phyloP scores from a whole-genome alignment of 2,888 invertebrate genomes.

The Steinernema carpocapsae region DNA sequence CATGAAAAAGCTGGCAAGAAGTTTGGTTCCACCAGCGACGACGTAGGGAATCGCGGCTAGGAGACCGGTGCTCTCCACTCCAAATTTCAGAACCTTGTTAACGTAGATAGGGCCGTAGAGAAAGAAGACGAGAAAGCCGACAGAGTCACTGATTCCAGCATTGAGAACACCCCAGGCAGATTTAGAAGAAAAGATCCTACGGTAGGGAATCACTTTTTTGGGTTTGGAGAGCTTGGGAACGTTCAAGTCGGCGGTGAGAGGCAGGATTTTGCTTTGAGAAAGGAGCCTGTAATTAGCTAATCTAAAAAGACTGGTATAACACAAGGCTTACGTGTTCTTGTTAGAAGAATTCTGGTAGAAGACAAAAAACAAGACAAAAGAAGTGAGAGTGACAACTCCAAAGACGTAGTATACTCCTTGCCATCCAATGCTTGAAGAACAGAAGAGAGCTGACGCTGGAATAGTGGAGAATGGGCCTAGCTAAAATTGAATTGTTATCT shows the following conservation, averaged over 20 bases:
- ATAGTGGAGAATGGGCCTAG: conserved; percentile 15
- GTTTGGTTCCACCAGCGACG: conserved; percentile 4
- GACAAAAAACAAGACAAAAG: background rate
- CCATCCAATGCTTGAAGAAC: background rate
- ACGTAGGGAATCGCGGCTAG: conserved; percentile 2
- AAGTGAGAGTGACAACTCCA: background rate
- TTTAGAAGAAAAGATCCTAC: too few species aligned
- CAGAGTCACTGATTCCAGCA: too few species aligned
- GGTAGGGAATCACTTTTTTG: too few species aligned
- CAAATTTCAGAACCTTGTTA: conserved; percentile 33
- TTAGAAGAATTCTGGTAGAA: background rate
- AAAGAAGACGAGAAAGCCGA: background rate
- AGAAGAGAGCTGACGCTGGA: conserved; percentile 1
- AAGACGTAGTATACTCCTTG: background rate
- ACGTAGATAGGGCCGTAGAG: conserved; percentile 32
- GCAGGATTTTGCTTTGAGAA: too few species aligned
- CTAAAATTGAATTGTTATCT: background rate
- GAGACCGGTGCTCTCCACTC: background rate
- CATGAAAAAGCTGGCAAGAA: background rate
- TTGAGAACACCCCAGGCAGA: too few species aligned
- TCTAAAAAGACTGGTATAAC: too few species aligned
- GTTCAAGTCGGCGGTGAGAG: too few species aligned
- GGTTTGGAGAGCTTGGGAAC: too few species aligned
- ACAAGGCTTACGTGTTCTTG: too few species aligned
- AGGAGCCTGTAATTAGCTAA: too few species aligned